Conservation (phyloP, 2,888 invertebrate genomes). For the Coecobrya sp. region DNA sequence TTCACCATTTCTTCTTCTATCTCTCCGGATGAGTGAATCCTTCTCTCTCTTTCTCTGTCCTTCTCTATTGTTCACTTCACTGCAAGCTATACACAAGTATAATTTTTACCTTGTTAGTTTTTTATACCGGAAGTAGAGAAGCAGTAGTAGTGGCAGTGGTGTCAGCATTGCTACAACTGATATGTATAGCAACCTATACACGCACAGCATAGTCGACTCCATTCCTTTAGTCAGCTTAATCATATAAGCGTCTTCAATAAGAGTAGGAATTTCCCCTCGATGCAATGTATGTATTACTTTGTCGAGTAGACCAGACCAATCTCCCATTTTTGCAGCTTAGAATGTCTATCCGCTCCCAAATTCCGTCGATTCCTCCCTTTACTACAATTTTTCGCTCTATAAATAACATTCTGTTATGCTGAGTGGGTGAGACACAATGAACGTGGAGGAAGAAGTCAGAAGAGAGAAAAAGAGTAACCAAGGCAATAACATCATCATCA, state of each 20-base stretch:
- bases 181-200: too few relatives aligned
- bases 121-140: neutral
- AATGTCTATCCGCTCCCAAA: neutral
- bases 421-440: too few relatives aligned
- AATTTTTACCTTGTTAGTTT: neutral
- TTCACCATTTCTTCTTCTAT: neutral
- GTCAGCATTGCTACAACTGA: too few relatives aligned
- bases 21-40: neutral
- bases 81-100: neutral
- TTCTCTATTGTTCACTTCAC: neutral
- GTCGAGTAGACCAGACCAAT: neutral
- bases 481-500: too few relatives aligned
- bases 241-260: neutral
- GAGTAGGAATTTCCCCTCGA: too few relatives aligned
- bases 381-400: neutral
- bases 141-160: neutral
- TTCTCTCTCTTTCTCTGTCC: neutral
- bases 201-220: neutral
- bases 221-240: neutral
- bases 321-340: neutral
- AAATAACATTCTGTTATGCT: too few relatives aligned
- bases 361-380: neutral
- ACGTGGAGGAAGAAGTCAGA: too few relatives aligned
- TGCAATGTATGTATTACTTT: neutral
- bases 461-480: too few relatives aligned